Base-by-base conservation (phyloP, 2,888 invertebrate genomes). In the Plebejus melissa region DNA sequence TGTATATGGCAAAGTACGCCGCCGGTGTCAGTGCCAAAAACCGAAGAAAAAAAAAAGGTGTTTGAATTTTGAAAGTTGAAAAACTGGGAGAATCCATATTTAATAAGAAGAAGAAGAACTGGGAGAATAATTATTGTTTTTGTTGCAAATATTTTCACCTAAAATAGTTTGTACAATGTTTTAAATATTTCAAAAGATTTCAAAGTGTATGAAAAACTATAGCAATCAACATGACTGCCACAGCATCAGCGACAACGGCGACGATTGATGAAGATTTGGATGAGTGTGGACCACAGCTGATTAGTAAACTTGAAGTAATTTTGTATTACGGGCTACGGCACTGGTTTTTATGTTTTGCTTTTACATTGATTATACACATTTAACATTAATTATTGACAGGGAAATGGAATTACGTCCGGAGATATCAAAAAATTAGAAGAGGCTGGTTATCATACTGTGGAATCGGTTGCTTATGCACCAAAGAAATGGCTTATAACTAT, bases 341-440 rank as follows among this genome's bases (percentile, higher is more conserved):
- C 46, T 46, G 9, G 9, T 46, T 11, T 58, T n/a, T 58, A 6
- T 58, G 22, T 6, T 58, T 58, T 58, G 4, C 4, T 54, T 13
- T 54, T 41, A 4, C 13, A 50, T 50, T 13, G 4, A 54, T 54
- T 4, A 13, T 54, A 13, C 54, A 54, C 54, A 13, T 46, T 46
- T 46, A 46, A 46, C 46, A 9, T 7, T 41, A 22, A 22, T 60
- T 9, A 60, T 78, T 84, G 87, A 36, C 82, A 99, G 98, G 97
- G 97, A 16, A 97, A 97, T 94, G 99, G 99, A 46, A 98, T 99
- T 74, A 96, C 97, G 79, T 95, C 96, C 4, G 96, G 95, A 2
- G 99, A 99, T 86, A 95, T 99, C 1, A 98, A 98, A 87, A 98
- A 98, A 85, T 91, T 99, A 58, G 96, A 97, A 86, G 99, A 99